Percentiles rank a stretch among this genome's conserved stretches.
Evolutionary conservation across 2,888 invertebrate genomes (phyloP).

Genomic region (Tachina lurida): DNA sequence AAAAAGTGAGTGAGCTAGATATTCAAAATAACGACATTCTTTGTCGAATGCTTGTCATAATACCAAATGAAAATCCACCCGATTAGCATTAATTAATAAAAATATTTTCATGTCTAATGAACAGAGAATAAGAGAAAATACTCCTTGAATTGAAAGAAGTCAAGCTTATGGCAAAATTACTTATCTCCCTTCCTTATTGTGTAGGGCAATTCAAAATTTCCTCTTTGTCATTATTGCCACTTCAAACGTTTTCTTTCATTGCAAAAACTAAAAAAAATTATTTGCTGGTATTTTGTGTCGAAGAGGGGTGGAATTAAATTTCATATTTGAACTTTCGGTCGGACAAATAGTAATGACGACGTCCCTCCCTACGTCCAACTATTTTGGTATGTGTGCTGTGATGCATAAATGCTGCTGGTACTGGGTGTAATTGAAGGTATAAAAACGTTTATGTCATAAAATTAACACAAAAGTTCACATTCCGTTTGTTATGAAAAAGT

Average conservation of each 20-base stretch:
- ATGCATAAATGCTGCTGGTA: conserved; percentile 35
- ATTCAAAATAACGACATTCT: too few species aligned
- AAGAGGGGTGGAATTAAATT: conserved; percentile 21
- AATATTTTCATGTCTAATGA: too few species aligned
- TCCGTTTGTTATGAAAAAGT: conserved; percentile 24
- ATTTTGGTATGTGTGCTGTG: conserved; percentile 30
- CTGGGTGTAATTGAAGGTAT: conserved; percentile 48
- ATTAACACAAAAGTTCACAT: conserved; percentile 47
- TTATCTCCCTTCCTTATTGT: not conserved
- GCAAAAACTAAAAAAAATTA: conserved; percentile 9
- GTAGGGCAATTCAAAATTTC: conserved; percentile 3
- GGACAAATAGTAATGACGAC: conserved; percentile 21
- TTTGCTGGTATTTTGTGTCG: conserved; percentile 19
- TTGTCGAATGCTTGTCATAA: too few species aligned
- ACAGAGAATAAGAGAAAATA: too few species aligned
- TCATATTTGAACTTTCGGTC: conserved; percentile 48
- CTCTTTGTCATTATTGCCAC: not conserved
- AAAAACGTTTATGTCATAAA: conserved; percentile 57
- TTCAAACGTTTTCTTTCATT: not conserved
- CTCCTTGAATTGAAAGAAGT: too few species aligned
- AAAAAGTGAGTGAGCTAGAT: too few species aligned
- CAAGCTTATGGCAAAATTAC: too few species aligned
- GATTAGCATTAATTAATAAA: too few species aligned
- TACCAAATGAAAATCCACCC: too few species aligned
- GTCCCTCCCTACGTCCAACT: not conserved